Base-by-base conservation (phyloP, 2,797 vertebrate species). In the Lutjanus campechanus region DNA sequence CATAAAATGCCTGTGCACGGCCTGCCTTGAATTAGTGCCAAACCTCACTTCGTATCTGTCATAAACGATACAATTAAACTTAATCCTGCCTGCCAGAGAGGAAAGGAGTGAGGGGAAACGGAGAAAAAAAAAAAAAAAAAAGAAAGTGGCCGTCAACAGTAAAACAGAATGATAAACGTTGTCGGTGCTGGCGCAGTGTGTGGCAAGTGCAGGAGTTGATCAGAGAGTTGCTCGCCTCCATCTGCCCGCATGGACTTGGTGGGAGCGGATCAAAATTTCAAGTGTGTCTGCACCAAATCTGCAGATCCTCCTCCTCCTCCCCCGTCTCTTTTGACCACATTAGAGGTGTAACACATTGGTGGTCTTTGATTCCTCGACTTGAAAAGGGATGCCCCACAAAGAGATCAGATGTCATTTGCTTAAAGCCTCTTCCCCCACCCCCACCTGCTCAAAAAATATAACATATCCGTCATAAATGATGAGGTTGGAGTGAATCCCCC, bases 1-100 rank as follows among this genome's bases (percentile, higher is more conserved):
- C 88, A 92, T 91, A 89, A 94, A 94, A 91, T 78, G 72, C 68
- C 86, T 81, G 55, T 88, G 87, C 88, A 84, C 73, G 84, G 89
- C 89, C 89, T 93, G 92, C 76, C 77, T 92, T 91, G 92, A 94
- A 72, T 91, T 71, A 65, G 65, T 11, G 87, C 92, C 93, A 94
- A 92, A 89, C 92, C 92, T 93, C 91, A 90, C 77, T 89, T 89
- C 62, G 81, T 89, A 88, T 90, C 89, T 90, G 89, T 93, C 93
- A 91, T 93, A 87, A 89, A 94, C 85, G 87, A 93, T 91, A 90
- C 91, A 93, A 93, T 94, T 92, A 94, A 90, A 93, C 76, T 72
- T 89, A 92, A 93, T 92, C 87, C 88, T 47, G 82, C 85, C 91
- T 91, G 91, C 85, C 88, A 89, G 82, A 84, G 76, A 82, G 79